Percentiles rank a stretch among this genome's conserved stretches.
These are phyloP conservation scores for Origma solitaria DNA, from an alignment of 2,113 vertebrate species.

Conservation along the genomic window DNA sequence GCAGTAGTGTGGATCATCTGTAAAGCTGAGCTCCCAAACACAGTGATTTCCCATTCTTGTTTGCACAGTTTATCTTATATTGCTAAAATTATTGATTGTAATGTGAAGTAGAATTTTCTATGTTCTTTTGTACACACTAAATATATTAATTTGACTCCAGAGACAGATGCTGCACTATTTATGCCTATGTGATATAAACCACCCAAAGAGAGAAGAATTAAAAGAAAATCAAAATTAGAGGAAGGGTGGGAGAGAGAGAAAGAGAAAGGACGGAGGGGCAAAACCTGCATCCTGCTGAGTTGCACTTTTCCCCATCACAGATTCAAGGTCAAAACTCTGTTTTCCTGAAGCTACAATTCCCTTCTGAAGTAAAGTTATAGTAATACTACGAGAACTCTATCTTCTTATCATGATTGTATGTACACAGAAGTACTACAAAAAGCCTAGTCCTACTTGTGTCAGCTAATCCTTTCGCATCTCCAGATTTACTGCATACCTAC, in stretches of 20 bases:
- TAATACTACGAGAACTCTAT: not conserved
- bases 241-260: too few species aligned
- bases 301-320: not conserved
- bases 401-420: not conserved
- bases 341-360: not conserved
- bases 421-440: not conserved
- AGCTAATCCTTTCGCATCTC: not conserved
- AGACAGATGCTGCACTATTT: not conserved
- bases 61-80: not conserved
- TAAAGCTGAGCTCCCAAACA: not conserved
- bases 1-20: not conserved
- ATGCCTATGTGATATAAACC: not conserved
- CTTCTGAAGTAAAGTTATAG: not conserved
- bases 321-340: not conserved
- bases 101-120: not conserved
- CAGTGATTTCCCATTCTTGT: not conserved
- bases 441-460: not conserved
- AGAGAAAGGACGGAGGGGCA: not conserved
- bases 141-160: not conserved
- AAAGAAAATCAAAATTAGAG: not conserved
- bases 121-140: not conserved
- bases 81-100: not conserved
- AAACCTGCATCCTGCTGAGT: not conserved
- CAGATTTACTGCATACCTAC: not conserved
- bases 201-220: not conserved